phyloP scores from a whole-genome alignment of 1,140 invertebrate species.

The Bombus haemorrhoidalis region DNA sequence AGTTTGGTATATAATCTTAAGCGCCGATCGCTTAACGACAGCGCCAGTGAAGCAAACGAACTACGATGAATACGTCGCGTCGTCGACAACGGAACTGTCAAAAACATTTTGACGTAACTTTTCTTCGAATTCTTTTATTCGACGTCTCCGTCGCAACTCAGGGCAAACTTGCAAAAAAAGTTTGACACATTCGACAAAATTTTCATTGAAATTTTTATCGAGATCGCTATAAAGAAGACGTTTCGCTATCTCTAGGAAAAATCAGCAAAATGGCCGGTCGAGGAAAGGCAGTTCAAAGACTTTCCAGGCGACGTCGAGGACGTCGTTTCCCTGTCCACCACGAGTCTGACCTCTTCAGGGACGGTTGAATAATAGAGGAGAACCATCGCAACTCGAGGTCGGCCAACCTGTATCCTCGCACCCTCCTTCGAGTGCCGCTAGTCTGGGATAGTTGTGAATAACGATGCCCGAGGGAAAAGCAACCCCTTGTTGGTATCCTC shows the following conservation, averaged over 20 bases:
- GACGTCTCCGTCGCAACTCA: too few species aligned
- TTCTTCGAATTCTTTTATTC: background rate
- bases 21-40: background rate
- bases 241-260: background rate
- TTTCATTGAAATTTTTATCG: conserved; percentile 6
- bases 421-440: conserved; percentile 52
- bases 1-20: background rate
- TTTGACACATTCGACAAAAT: conserved; percentile 4
- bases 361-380: conserved; percentile 73
- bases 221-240: background rate
- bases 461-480: conserved; percentile 74
- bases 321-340: conserved; percentile 12
- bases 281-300: background rate
- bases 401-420: conserved; percentile 61
- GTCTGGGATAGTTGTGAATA: conserved; percentile 76
- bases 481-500: conserved; percentile 57
- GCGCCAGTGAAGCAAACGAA: too few species aligned
- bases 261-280: background rate
- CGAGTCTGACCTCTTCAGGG: conserved; percentile 47
- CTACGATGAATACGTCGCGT: background rate
- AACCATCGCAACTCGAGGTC: conserved; percentile 56
- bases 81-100: conserved; percentile 12
- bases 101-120: background rate
- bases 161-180: conserved; percentile 9
- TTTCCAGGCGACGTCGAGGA: conserved; percentile 23